A percentile compares a stretch with the other conserved stretches of the same genome.
These are phyloP conservation scores for Myzus persicae DNA, from an alignment of 1,140 invertebrate species.

Conservation along the genomic window DNA sequence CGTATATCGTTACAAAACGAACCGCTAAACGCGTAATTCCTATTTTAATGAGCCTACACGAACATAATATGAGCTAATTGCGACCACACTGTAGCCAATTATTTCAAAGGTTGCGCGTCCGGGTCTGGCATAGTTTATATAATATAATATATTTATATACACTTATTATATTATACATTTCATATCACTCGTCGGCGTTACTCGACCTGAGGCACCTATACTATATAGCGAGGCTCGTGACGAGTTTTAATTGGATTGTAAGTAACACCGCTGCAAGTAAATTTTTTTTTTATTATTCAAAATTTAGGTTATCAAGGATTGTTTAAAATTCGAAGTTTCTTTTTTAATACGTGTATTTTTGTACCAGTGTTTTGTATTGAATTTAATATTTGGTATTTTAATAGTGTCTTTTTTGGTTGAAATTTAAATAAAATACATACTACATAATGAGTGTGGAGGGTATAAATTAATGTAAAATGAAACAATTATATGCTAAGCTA, in stretches of 20 bases:
- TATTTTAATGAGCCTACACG: not conserved
- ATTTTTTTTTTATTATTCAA: too few relatives aligned
- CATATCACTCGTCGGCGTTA: not conserved
- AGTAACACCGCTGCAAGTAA: not conserved
- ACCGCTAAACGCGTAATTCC: not conserved
- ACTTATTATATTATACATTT: not conserved
- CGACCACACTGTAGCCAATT: not conserved
- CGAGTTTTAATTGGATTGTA: not conserved
- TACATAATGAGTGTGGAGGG: not conserved
- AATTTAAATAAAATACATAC: not conserved
- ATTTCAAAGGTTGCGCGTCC: not conserved
- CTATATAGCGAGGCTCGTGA: too few relatives aligned
- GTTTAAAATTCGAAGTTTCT: too few relatives aligned
- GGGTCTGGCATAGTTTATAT: too few relatives aligned
- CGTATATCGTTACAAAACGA: too few relatives aligned
- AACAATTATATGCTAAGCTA: not conserved
- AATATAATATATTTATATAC: too few relatives aligned
- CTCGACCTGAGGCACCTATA: not conserved
- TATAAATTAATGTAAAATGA: not conserved
- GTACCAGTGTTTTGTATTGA: not conserved
- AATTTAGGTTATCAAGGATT: too few relatives aligned
- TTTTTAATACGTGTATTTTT: too few relatives aligned
- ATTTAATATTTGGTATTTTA: not conserved
- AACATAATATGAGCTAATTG: not conserved
- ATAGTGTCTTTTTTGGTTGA: not conserved